Evolutionary conservation across 1,140 invertebrate species (phyloP), one percentile per base, ranked within the genome.

Genomic region (Bombus waltoni): DNA sequence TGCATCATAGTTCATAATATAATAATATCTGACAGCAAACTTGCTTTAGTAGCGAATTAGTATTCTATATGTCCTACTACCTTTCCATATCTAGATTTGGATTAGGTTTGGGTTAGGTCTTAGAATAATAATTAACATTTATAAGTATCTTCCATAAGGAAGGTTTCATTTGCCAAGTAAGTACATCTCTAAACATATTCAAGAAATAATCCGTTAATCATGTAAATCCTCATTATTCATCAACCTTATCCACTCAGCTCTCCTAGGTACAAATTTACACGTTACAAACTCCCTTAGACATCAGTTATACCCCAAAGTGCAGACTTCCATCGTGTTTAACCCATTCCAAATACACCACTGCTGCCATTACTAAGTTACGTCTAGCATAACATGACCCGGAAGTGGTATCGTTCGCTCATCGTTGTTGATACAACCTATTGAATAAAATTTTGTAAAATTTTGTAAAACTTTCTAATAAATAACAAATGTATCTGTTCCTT

Each of bases 281-380:
- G 38, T 0, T 42, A 42, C 4, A 42, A 72, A 72, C 40, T n/a
- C 13, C 70, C 28, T 18, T 72, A 44, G 70, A n/a, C 68, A 71
- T 38, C 68, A 71, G 38, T 38, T 72, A 44, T 13, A 42, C 13
- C 40, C 70, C 6, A 42, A 71, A 72, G 70, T 72, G 38, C 68
- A 71, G 38, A 71, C 68, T 71, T 71, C 25, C 68, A 71, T 71
- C 68, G 68, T 28, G 68, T 40, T 71, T 42, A 71, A 71, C 68
- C 25, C 22, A 18, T 1, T n/a, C 11, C 5, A 72, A 13, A 13
- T 13, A 53, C 47, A 70, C 38, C 13, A n/a, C 9, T 9, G 65
- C 1, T 28, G 65, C 8, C 66, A 40, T 72, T 53, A 47, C 78
- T 25, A 28, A 65, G 79, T 40, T 15, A 80, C 66, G 40, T 65